A percentile compares a stretch with the other conserved stretches of the same genome.
Conservation (phyloP, 2,888 invertebrate genomes). For the Acronicta psi region DNA sequence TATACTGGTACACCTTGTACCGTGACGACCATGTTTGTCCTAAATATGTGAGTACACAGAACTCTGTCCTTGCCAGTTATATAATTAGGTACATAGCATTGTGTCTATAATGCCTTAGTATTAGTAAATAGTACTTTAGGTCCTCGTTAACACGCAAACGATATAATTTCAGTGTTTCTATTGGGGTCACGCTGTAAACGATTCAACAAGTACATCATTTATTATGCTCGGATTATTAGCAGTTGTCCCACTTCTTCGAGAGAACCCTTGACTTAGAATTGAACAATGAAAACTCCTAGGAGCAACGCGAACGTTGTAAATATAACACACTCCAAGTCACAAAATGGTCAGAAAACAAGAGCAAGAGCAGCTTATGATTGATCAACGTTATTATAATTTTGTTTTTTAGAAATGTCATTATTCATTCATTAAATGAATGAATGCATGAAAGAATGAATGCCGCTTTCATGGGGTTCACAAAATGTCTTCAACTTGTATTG, state of each 20-base stretch:
- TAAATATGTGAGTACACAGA: constrained; percentile 31
- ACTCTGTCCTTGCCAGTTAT: constrained; percentile 41
- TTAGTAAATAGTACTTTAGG: constrained; percentile 21
- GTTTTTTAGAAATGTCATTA: too few species aligned
- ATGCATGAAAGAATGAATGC: too few species aligned
- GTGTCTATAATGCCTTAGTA: constrained; percentile 18
- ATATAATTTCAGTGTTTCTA: constrained; percentile 38
- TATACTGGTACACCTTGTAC: not conserved
- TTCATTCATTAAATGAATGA: too few species aligned
- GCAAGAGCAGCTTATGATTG: too few species aligned
- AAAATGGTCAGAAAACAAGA: too few species aligned
- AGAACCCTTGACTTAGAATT: constrained; percentile 24
- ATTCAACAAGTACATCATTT: constrained; percentile 2
- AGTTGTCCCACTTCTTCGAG: constrained; percentile 11
- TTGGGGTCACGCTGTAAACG: constrained; percentile 29
- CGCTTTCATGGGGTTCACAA: too few species aligned
- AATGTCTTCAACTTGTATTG: too few species aligned
- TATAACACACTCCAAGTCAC: too few species aligned
- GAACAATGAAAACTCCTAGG: not conserved
- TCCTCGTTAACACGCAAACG: constrained; percentile 38
- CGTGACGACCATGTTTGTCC: constrained; percentile 20
- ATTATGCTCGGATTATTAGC: constrained; percentile 9
- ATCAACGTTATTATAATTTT: too few species aligned
- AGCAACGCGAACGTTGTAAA: not conserved
- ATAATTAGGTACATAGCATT: constrained; percentile 39